Evolutionary conservation across 2,113 vertebrate species (phyloP), one percentile per base, ranked within the genome.

Genomic region (Tichodroma muraria): DNA sequence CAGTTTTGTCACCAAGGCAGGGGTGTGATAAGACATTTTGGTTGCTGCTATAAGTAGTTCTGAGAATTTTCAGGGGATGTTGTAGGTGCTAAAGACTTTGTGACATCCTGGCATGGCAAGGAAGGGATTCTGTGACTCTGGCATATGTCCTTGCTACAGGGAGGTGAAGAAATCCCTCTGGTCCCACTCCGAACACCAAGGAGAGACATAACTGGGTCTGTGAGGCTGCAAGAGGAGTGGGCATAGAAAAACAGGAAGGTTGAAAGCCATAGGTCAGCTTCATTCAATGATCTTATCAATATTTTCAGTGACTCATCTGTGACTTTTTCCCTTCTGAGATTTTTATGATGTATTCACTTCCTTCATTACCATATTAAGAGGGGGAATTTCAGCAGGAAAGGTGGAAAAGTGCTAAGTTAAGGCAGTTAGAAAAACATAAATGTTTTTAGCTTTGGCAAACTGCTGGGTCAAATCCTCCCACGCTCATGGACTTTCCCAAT

Each of bases 151-250:
- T 88, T 0, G 1, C 31, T 83, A 69, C 18, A 0, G 23, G 13
- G 91, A 95, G 80, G 93, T 93, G 95, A 93, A 90, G 91, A 97
- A 96, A 95, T 94, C 60, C 64, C 40, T 52, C 76, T 93, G 79
- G 76, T 88, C 12, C 20, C 9, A 4, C 21, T 83, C 56, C 0
- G 10, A 89, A 69, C 85, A 75, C 37, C 1, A 13, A 80, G 53
- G 45, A 91, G 40, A 27, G 37, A 20, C 38, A 72, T 37, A 69
- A 63, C 52, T 90, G 56, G 42, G 66, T 59, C 33, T 91, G 79
- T 77, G 89, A 94, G 87, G 30, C 35, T 93, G 56, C 68, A 88
- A 71, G 40, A 90, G 40, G 64, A 94, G 76, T 78, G 79, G 81
- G 56, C 60, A 93, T 4, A 71, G 76, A 64, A 95, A 95, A 95